phyloP scores from a whole-genome alignment of 2,113 vertebrate genomes.

The Mungos mungo region DNA sequence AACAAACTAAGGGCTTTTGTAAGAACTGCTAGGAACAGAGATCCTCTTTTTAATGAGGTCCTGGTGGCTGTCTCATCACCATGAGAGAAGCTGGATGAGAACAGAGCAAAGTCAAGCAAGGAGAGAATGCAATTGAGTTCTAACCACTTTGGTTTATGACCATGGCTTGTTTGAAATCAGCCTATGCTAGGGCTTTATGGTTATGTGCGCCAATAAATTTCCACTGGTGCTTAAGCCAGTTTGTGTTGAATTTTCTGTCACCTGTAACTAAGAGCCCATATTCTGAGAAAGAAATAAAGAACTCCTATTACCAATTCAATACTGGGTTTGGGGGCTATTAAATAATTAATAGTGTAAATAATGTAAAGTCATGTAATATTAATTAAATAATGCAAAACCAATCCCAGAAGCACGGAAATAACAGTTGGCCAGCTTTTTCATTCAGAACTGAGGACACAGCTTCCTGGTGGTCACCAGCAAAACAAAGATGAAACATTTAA shows the following conservation, averaged over 20 bases:
- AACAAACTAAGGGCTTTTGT: neutral
- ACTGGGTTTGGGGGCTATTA: neutral
- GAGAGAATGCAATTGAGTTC: neutral
- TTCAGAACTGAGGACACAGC: neutral
- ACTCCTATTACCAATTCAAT: neutral
- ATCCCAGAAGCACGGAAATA: neutral
- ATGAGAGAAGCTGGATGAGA: neutral
- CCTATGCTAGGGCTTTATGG: neutral
- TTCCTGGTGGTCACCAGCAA: neutral
- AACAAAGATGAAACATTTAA: neutral
- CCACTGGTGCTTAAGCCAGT: neutral
- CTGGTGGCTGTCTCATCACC: neutral
- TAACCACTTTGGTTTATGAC: neutral
- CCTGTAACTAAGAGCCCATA: neutral
- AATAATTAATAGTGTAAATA: neutral
- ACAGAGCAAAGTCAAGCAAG: neutral
- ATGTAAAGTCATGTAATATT: neutral
- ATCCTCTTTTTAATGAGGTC: neutral
- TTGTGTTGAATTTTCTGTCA: neutral
- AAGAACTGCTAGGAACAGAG: neutral
- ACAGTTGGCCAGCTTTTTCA: neutral
- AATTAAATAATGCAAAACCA: conserved; percentile 12
- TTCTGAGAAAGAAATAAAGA: neutral
- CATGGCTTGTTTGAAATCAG: neutral
- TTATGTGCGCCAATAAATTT: neutral